phyloP scores from a whole-genome alignment of 2,888 invertebrate genomes.

The Caenorhabditis doughertyi region DNA sequence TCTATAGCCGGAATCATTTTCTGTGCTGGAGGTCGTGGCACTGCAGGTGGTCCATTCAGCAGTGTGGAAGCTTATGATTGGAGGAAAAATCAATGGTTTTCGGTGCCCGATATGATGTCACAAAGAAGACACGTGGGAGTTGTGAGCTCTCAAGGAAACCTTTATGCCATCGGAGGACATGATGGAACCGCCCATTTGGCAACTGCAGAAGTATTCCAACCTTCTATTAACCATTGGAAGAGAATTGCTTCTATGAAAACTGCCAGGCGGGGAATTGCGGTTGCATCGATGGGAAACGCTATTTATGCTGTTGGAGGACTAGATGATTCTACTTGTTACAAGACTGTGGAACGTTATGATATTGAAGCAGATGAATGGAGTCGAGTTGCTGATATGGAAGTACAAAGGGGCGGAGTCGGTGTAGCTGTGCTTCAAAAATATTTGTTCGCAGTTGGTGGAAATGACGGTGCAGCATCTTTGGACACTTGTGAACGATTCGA shows the following conservation, averaged over 20 bases:
- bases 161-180: constrained; percentile 85
- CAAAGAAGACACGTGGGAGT: constrained; percentile 85
- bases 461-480: constrained; percentile 84
- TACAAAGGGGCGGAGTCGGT: constrained; percentile 85
- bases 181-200: constrained; percentile 84
- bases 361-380: constrained; percentile 84
- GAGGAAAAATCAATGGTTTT: constrained; percentile 84
- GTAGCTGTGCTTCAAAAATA: constrained; percentile 83
- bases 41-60: constrained; percentile 84
- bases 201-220: constrained; percentile 83
- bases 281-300: constrained; percentile 84
- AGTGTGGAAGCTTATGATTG: constrained; percentile 84
- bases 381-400: constrained; percentile 84
- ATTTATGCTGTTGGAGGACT: constrained; percentile 85
- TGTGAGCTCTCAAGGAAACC: constrained; percentile 83
- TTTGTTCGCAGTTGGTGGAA: constrained; percentile 85
- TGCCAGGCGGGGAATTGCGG: constrained; percentile 84
- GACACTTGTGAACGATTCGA: constrained; percentile 85
- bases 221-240: constrained; percentile 58
- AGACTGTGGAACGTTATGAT: constrained; percentile 83
- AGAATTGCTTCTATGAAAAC: constrained; percentile 66
- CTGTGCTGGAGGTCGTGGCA: constrained; percentile 85
- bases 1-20: constrained; percentile 85
- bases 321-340: constrained; percentile 84
- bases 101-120: constrained; percentile 84